Evolutionary conservation across 2,797 vertebrate genomes (phyloP), one percentile per base, ranked within the genome.

Genomic region (Sandelia bainsii): DNA sequence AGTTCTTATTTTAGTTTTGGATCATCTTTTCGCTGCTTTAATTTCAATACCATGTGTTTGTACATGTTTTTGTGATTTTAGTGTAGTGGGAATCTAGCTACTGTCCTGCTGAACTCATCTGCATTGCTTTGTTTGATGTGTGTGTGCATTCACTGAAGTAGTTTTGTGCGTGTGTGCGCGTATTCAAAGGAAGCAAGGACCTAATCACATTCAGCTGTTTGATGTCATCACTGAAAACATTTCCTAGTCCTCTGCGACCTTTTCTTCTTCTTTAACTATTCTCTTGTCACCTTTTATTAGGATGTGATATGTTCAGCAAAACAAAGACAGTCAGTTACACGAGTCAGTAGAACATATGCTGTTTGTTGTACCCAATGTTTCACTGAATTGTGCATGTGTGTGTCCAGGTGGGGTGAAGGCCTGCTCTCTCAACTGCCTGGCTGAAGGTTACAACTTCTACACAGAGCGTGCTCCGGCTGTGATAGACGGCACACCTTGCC

Each of bases 391-490:
- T 67, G 25, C 66, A n/a, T 71, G 16, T 80, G 52, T 71, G 16
- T 80, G 52, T 83, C 16, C 85, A 98, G 97, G 98, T 72, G 97
- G 98, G 11, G 97, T 99, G 79, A 99, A 99, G 87, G 93, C 97
- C 84, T 99, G 98, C 75, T 98, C 98, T 1, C 94, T 99, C 75
- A 99, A 98, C 75, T 99, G 98, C 85, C 88, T 99, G 72, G 98
- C 98, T 0, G 97, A 99, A 80, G 97, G 97, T 12, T 99, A 98
- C 93, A 99, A 99, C 94, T 99, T 99, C 94, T 99, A 99, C 94
- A 99, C 98, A 0, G 98, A 99, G 87, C 94, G 97, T 3, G 97
- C 98, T 0, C 96, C 98, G 0, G 98, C 98, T 0, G 98, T 99
- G 82, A 96, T 98, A 85, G 98, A 99, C 0, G 98, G 98, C 61